Evolutionary conservation across 2,113 vertebrate species (phyloP).

Genomic region (Brachypodius melanocephalos): DNA sequence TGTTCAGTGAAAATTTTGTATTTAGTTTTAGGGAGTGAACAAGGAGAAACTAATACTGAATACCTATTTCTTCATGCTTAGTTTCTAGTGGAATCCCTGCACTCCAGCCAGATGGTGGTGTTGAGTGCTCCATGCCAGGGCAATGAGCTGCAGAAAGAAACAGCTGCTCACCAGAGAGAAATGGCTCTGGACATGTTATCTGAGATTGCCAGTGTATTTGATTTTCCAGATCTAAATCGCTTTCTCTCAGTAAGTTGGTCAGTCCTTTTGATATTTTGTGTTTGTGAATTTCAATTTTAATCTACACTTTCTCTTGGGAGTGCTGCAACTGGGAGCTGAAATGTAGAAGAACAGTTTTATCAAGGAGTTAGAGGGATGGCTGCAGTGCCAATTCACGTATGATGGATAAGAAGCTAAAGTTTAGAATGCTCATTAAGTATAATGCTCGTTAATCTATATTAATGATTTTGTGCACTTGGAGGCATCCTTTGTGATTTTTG

Average conservation of each 20-base stretch:
- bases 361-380: background rate
- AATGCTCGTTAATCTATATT: no score
- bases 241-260: conserved; percentile 87
- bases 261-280: background rate
- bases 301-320: background rate
- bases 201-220: conserved; percentile 94
- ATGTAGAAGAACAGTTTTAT: background rate
- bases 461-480: background rate
- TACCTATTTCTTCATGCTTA: conserved; percentile 48
- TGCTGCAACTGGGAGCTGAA: background rate
- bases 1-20: background rate
- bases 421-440: background rate
- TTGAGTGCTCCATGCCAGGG: conserved; percentile 77
- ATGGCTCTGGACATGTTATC: conserved; percentile 89
- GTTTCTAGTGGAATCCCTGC: conserved; percentile 96
- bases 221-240: conserved; percentile 94
- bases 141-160: conserved; percentile 80
- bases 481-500: background rate
- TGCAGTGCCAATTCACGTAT: background rate
- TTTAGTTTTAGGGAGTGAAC: background rate
- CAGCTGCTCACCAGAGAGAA: conserved; percentile 88
- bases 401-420: background rate
- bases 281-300: background rate
- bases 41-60: background rate
- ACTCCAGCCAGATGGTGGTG: conserved; percentile 86